Percentiles rank a stretch among this genome's conserved stretches.
These are phyloP conservation scores for Euthynnus affinis DNA, from an alignment of 2,797 vertebrate genomes.

Conservation along the genomic window DNA sequence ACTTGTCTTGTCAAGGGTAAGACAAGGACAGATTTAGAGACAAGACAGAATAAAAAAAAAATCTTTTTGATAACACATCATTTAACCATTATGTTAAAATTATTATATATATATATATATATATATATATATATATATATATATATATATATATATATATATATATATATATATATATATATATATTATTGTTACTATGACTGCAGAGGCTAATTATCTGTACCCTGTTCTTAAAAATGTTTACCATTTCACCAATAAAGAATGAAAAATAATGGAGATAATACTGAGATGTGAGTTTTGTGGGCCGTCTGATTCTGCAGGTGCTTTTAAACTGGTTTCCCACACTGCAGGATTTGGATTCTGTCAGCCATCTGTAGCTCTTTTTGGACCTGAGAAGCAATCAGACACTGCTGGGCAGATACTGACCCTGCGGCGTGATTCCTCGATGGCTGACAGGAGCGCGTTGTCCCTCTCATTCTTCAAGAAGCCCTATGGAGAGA, in stretches of 20 bases:
- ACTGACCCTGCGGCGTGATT: conserved; percentile 96
- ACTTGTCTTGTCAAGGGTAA: no score
- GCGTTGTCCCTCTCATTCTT: conserved; percentile 99
- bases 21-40: no score
- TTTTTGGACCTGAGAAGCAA: conserved; percentile 12
- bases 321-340: background rate
- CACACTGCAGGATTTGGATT: conserved; percentile 8
- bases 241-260: background rate
- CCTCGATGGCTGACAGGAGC: conserved; percentile 96
- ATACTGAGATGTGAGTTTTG: background rate
- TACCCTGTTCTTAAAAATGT: background rate
- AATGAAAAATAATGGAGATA: background rate
- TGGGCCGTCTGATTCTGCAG: background rate
- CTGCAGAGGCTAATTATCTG: background rate
- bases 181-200: background rate
- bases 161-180: no score
- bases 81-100: no score
- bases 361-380: background rate
- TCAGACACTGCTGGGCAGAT: conserved; percentile 30
- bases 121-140: no score
- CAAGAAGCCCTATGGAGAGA: conserved; percentile 91
- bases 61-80: no score
- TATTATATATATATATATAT: no score
- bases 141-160: no score
- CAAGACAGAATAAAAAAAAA: no score